A percentile compares a stretch with the other conserved stretches of the same genome.
Conservation (phyloP, 2,797 vertebrate genomes). For the Echiichthys vipera region DNA sequence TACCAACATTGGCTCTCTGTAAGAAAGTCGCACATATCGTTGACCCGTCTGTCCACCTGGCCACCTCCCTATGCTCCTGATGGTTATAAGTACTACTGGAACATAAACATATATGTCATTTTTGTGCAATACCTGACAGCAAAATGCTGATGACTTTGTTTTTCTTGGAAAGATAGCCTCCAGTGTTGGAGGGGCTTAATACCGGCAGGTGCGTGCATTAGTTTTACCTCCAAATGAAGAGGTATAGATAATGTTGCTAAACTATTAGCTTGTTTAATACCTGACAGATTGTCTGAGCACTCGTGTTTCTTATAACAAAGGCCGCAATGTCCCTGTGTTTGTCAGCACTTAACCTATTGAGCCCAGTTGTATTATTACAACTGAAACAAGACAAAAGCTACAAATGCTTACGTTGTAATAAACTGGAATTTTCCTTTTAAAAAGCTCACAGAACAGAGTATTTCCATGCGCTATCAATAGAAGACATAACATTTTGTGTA, state of each 20-base stretch:
- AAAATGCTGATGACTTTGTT: background rate
- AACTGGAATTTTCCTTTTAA: background rate
- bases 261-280: background rate
- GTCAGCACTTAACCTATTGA: background rate
- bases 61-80: background rate
- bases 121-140: background rate
- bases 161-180: background rate
- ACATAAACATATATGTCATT: background rate
- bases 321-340: background rate
- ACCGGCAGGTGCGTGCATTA: background rate
- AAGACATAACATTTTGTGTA: background rate
- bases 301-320: background rate
- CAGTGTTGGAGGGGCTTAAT: background rate
- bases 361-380: background rate
- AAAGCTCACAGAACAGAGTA: background rate
- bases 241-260: background rate
- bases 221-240: conserved; percentile 1
- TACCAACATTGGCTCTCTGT: background rate
- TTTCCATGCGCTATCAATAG: background rate
- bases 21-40: background rate
- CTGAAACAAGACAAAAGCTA: background rate
- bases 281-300: background rate
- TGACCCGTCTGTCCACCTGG: background rate
- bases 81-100: background rate
- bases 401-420: background rate